Evolutionary conservation across 1,140 invertebrate species (phyloP), one percentile per base, ranked within the genome.

Genomic region (Drosophila ohnishii): DNA sequence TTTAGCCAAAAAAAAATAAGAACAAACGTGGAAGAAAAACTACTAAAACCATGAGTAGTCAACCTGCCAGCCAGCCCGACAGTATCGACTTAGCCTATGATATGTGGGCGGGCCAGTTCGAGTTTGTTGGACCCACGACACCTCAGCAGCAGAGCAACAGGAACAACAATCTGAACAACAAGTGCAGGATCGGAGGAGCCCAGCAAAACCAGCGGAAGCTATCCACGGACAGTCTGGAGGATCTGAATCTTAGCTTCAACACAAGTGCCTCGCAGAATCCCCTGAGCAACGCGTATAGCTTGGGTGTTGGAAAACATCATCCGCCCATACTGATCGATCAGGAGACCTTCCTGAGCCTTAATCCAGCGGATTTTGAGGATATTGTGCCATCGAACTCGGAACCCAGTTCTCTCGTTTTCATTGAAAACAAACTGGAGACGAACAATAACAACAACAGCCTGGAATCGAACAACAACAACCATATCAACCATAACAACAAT

Each of bases 81-180:
- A 94, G 93, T 76, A 92, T 94, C 64, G 95, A 95, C 70, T 92
- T 96, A 85, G 96, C 96, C 90, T 96, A 96, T 92, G 96, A 97
- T 90, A 94, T 96, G 93, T 96, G 96, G 96, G 95, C 96, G 89
- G 96, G 96, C 47, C 96, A 97, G 92, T 97, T 97, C 90, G 95
- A 96, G 92, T 96, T 96, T 90, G 93, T 96, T 73, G 95, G 95
- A 50, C 89, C 83, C 59, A 80, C 87, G 62, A 59, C n/a, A 30
- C 45, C 45, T 16, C 25, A 28, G 7, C 47, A 69, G 16, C 80
- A 69, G 19, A 61, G 40, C 63, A 62, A 61, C 60, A 64, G 47
- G n/a, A 82, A 55, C 19, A 67, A 70, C 58, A 37, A 76, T 37
- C 14, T 64, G n/a, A 61, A 73, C 56, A 72, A 63, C 67, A 90